phyloP scores from a whole-genome alignment of 1,140 invertebrate genomes.

The Stenopsyche tienmushanensis region DNA sequence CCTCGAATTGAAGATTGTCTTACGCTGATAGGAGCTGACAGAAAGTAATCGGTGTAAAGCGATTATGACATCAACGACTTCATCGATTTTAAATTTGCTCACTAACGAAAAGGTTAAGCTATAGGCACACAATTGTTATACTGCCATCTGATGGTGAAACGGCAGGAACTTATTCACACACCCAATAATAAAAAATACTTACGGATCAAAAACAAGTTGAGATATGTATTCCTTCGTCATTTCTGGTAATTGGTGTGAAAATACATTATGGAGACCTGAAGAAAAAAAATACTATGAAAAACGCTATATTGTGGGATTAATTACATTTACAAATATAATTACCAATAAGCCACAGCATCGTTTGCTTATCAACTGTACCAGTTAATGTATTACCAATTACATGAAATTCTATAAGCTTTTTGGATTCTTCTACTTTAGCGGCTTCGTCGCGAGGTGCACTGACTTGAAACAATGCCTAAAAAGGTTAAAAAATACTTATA shows the following conservation, averaged over 20 bases:
- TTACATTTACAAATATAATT: slow-evolving; percentile 13
- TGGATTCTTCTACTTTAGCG: slow-evolving; percentile 85
- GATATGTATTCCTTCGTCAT: slow-evolving; percentile 99
- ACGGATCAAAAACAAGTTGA: slow-evolving; percentile 95
- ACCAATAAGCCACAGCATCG: slow-evolving; percentile 87
- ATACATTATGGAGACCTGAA: slow-evolving; percentile 87
- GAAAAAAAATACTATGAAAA: slow-evolving; percentile 19
- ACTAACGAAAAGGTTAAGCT: too few relatives aligned
- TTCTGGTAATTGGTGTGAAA: slow-evolving; percentile 91
- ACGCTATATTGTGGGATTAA: background rate
- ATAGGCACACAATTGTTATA: too few relatives aligned
- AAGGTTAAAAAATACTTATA: slow-evolving; percentile 2
- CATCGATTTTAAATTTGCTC: too few relatives aligned
- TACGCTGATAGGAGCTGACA: too few relatives aligned
- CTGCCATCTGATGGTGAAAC: too few relatives aligned
- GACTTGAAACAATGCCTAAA: slow-evolving; percentile 72
- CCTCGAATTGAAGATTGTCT: too few relatives aligned
- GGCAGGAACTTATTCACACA: too few relatives aligned
- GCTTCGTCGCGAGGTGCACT: slow-evolving; percentile 87
- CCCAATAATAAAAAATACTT: slow-evolving; percentile 52
- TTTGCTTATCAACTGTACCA: slow-evolving; percentile 82
- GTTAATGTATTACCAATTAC: slow-evolving; percentile 92
- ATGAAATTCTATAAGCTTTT: slow-evolving; percentile 89
- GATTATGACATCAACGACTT: background rate
- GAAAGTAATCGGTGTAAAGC: too few relatives aligned